Conservation (phyloP, 2,888 invertebrate genomes). For the Eupeodes latifasciatus region DNA sequence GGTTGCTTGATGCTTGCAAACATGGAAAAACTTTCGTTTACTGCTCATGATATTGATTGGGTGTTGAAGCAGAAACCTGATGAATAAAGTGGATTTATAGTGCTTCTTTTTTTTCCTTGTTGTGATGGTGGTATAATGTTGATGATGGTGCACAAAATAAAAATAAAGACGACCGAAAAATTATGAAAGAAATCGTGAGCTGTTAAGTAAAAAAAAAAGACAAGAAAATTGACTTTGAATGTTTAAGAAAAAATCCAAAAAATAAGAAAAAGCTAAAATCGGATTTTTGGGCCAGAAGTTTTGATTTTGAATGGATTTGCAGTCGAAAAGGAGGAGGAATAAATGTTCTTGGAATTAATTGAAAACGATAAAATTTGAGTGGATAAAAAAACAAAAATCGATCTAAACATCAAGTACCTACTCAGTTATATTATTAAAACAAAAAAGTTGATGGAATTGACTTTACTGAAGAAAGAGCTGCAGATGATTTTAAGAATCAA, state of each 20-base stretch:
- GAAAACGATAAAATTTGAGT: slow-evolving; percentile 6
- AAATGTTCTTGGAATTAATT: slow-evolving; percentile 22
- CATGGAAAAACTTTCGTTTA: slow-evolving; percentile 52
- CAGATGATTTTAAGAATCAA: too few relatives aligned
- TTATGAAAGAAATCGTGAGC: slow-evolving; percentile 17
- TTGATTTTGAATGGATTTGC: slow-evolving; percentile 1
- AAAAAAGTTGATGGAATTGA: neutral
- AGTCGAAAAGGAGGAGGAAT: neutral
- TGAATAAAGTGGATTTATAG: slow-evolving; percentile 61
- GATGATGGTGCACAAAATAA: slow-evolving; percentile 21
- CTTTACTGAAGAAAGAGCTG: neutral
- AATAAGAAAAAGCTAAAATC: neutral
- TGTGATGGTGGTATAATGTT: neutral
- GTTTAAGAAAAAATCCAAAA: neutral
- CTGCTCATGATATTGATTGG: slow-evolving; percentile 61
- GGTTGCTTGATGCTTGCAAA: slow-evolving; percentile 5
- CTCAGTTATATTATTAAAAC: neutral
- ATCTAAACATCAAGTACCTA: neutral
- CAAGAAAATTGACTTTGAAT: slow-evolving; percentile 39
- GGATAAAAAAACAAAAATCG: neutral
- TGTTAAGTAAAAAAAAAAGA: neutral
- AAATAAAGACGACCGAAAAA: neutral
- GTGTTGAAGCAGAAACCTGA: slow-evolving; percentile 70
- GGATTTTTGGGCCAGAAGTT: neutral
- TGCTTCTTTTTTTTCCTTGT: neutral